Percentiles rank a stretch among this genome's conserved stretches.
Evolutionary conservation across 1,140 invertebrate genomes (phyloP).

Genomic region (Pseudobourletiella spinata): DNA sequence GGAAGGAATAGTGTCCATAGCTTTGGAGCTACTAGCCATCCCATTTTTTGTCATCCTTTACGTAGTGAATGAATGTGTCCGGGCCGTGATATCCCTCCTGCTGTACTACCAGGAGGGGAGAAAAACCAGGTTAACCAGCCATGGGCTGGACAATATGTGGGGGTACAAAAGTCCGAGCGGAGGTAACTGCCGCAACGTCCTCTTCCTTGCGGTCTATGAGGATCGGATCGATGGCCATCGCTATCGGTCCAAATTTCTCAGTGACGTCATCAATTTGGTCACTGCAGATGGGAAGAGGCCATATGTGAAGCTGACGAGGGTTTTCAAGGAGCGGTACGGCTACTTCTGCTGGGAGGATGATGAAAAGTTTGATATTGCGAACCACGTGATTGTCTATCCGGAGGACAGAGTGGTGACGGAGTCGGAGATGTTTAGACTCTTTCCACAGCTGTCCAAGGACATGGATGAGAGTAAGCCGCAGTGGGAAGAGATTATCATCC

Average conservation of each 20-base stretch:
- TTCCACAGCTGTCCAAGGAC: slow-evolving; percentile 12
- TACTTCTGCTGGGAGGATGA: slow-evolving; percentile 31
- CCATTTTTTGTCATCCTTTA: neutral
- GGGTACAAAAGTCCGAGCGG: slow-evolving; percentile 19
- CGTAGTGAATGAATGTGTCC: neutral
- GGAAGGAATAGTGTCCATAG: too few relatives aligned
- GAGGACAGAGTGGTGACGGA: slow-evolving; percentile 11
- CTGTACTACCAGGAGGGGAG: neutral
- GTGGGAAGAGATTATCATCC: slow-evolving; percentile 33
- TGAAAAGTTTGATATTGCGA: slow-evolving; percentile 22
- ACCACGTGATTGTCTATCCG: slow-evolving; percentile 16
- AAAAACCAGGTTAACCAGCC: neutral
- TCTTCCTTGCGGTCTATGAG: slow-evolving; percentile 19
- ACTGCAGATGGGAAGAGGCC: slow-evolving; percentile 13
- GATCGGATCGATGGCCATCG: slow-evolving; percentile 12
- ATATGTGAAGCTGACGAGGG: slow-evolving; percentile 25
- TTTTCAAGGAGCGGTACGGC: slow-evolving; percentile 17
- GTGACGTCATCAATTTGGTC: slow-evolving; percentile 14
- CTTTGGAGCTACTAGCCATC: too few relatives aligned
- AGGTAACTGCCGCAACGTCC: slow-evolving; percentile 3
- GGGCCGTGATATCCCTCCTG: neutral
- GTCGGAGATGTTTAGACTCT: slow-evolving; percentile 14
- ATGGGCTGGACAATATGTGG: slow-evolving; percentile 31
- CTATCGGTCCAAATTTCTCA: slow-evolving; percentile 12
- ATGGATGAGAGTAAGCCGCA: slow-evolving; percentile 30